phyloP scores from a whole-genome alignment of 2,113 vertebrate genomes.

The Meriones unguiculatus region DNA sequence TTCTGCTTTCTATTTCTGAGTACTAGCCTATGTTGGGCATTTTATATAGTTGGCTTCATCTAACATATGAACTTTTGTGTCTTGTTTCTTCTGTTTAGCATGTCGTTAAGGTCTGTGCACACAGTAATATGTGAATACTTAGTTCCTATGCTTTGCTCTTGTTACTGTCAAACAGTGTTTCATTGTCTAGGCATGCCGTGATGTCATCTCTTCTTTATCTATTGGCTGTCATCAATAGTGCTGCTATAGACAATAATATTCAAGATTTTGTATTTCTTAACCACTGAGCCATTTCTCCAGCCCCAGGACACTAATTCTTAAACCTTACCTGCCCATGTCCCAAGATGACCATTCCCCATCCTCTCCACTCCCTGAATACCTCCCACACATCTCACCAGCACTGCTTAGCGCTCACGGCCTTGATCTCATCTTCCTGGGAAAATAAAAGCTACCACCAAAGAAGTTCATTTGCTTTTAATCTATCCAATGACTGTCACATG shows the following conservation, averaged over 20 bases:
- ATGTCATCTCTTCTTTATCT: not conserved
- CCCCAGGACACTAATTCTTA: not conserved
- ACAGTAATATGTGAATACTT: not conserved
- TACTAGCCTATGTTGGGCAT: not conserved
- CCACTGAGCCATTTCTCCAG: not conserved
- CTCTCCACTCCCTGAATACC: not conserved
- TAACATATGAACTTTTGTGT: not conserved
- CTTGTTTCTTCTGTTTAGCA: not conserved
- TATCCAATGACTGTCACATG: not conserved
- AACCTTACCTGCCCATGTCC: not conserved
- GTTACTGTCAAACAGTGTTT: not conserved
- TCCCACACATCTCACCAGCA: not conserved
- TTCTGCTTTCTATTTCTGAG: not conserved
- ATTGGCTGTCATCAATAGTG: not conserved
- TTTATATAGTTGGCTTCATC: not conserved
- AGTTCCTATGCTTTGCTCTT: not conserved
- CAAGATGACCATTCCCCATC: not conserved
- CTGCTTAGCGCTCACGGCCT: not conserved
- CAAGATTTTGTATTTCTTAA: not conserved
- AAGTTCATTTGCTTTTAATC: not conserved
- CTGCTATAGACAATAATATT: not conserved
- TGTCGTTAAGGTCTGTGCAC: not conserved
- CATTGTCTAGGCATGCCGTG: too few species aligned
- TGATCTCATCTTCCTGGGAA: not conserved
- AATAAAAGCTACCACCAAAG: slow-evolving; percentile 4